Percentiles rank a stretch among this genome's conserved stretches.
Evolutionary conservation across 2,888 invertebrate genomes (phyloP).

Genomic region (Liopterus haemorrhoidalis): DNA sequence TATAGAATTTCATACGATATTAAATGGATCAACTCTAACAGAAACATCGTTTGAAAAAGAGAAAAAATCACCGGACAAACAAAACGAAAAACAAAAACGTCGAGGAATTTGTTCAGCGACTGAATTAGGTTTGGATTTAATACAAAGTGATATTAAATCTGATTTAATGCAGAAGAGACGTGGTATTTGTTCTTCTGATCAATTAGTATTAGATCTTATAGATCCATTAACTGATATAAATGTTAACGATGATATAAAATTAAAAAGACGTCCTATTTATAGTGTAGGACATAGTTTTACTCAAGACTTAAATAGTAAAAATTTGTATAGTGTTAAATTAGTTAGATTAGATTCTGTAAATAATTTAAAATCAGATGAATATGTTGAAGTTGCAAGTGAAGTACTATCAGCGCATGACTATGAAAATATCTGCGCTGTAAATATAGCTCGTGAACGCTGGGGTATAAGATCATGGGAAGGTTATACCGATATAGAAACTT

Average conservation of each 20-base stretch:
- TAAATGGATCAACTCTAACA: constrained; percentile 46
- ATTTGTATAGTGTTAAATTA: constrained; percentile 13
- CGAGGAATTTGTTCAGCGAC: constrained; percentile 49
- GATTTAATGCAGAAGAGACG: constrained; percentile 52
- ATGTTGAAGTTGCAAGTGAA: constrained; percentile 45
- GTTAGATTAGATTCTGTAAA: constrained; percentile 18
- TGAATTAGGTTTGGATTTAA: constrained; percentile 47
- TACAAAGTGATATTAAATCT: constrained; percentile 42
- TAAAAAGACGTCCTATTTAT: constrained; percentile 19
- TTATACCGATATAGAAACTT: constrained; percentile 59
- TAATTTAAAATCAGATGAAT: constrained; percentile 18
- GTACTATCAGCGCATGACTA: constrained; percentile 59
- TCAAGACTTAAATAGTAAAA: constrained; percentile 17
- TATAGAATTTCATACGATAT: constrained; percentile 49
- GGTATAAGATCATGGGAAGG: constrained; percentile 60
- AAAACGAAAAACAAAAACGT: constrained; percentile 33
- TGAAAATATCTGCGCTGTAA: constrained; percentile 60
- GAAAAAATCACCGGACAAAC: constrained; percentile 3
- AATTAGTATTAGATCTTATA: constrained; percentile 46
- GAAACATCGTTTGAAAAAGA: constrained; percentile 20
- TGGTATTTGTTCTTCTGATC: constrained; percentile 54
- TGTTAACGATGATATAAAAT: constrained; percentile 45
- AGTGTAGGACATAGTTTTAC: constrained; percentile 17
- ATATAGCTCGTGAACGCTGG: constrained; percentile 60
- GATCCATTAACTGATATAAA: constrained; percentile 50